Evolutionary conservation across 2,888 invertebrate genomes (phyloP).

Genomic region (Pristionchus exspectatus): DNA sequence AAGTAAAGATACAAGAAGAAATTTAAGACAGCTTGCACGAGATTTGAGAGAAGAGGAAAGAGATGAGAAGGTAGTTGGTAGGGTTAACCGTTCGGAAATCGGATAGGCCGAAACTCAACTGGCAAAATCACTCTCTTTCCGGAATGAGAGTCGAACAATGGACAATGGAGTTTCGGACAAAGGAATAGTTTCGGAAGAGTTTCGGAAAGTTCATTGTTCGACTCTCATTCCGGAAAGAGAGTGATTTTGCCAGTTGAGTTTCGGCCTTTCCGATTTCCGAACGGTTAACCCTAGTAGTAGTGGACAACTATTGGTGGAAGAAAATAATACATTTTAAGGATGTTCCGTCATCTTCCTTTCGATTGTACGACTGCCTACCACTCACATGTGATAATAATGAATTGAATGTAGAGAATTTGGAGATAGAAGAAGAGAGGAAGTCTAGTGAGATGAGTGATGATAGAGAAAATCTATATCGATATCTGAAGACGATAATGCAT

Average conservation of each 20-base stretch:
- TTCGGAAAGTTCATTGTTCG: too few species aligned
- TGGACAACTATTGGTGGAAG: background rate
- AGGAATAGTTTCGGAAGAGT: too few species aligned
- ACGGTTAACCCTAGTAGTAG: too few species aligned
- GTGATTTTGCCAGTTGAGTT: too few species aligned
- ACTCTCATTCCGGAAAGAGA: too few species aligned
- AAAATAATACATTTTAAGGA: background rate
- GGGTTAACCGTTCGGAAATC: too few species aligned
- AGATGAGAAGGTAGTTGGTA: background rate
- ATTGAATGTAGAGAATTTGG: background rate
- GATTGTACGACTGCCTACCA: background rate
- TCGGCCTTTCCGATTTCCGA: too few species aligned
- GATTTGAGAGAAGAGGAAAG: slow-evolving; percentile 35
- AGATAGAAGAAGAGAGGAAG: background rate
- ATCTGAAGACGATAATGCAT: background rate
- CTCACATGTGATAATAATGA: background rate
- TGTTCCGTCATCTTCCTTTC: background rate
- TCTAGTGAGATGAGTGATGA: background rate
- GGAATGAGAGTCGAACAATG: too few species aligned
- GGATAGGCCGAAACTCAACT: too few species aligned
- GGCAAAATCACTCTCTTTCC: too few species aligned
- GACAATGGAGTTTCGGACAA: too few species aligned
- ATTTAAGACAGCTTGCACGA: background rate
- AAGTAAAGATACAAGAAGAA: background rate
- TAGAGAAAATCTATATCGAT: background rate